Conservation (phyloP, 1,140 invertebrate genomes). For the Leptonema lineaticorne region DNA sequence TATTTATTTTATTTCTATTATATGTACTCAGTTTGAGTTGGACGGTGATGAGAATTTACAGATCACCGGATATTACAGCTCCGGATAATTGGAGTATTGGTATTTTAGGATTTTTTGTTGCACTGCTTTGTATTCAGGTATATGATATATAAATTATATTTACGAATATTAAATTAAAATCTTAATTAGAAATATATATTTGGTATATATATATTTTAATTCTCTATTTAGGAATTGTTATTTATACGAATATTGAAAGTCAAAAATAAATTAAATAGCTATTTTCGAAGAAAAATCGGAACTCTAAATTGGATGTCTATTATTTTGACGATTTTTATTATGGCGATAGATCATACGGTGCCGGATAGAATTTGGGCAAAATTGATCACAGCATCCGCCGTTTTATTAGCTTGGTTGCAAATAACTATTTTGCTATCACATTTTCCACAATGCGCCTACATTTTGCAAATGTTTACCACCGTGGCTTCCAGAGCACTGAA, state of each 20-base stretch:
- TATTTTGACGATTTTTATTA: conserved; percentile 44
- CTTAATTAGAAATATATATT: not conserved
- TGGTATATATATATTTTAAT: not conserved
- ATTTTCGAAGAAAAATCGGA: conserved; percentile 52
- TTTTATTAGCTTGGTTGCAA: conserved; percentile 58
- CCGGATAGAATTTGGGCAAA: conserved; percentile 50
- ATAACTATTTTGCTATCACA: conserved; percentile 57
- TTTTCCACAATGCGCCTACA: conserved; percentile 57
- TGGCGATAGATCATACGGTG: conserved; percentile 40
- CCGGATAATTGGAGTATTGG: not conserved
- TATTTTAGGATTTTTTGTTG: not conserved
- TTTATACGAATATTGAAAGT: conserved; percentile 42
- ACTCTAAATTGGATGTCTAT: conserved; percentile 54
- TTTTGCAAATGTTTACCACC: conserved; percentile 58
- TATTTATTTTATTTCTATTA: conserved; percentile 51
- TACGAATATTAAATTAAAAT: not conserved
- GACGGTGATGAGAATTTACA: conserved; percentile 8
- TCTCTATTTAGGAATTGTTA: conserved; percentile 47
- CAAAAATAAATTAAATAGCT: conserved; percentile 49
- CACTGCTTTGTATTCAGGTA: not conserved
- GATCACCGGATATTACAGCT: not conserved
- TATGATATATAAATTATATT: not conserved
- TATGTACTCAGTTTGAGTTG: conserved; percentile 43
- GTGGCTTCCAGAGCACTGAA: conserved; percentile 55
- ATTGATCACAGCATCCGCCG: conserved; percentile 54